These are phyloP conservation scores for Bombylius major DNA, from an alignment of 2,888 invertebrate species.

Conservation along the genomic window DNA sequence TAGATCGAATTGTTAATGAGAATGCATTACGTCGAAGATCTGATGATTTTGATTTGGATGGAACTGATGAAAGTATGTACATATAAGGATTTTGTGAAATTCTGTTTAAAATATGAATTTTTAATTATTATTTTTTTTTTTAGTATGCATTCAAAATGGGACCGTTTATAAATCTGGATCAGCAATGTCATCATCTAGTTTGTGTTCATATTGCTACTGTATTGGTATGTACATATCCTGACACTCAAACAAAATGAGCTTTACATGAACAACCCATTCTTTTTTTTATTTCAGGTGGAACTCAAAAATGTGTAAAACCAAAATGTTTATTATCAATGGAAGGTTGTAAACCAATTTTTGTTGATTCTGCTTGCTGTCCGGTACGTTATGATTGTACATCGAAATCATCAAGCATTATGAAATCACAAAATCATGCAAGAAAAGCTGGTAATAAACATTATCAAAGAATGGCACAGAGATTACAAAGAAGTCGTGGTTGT, in stretches of 20 bases:
- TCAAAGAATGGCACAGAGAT: conserved; percentile 28
- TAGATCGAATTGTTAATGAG: conserved; percentile 32
- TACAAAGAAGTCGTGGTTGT: conserved; percentile 47
- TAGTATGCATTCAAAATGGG: conserved; percentile 33
- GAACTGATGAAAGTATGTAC: conserved; percentile 21
- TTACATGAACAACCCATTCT: background rate
- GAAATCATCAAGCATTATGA: conserved; percentile 28
- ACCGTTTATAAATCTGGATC: conserved; percentile 41
- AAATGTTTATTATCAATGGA: conserved; percentile 63
- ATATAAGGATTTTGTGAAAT: background rate
- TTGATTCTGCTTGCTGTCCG: conserved; percentile 57
- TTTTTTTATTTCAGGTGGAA: conserved; percentile 36
- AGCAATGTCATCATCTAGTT: conserved; percentile 62
- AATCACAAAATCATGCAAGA: conserved; percentile 26
- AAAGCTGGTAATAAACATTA: conserved; percentile 32
- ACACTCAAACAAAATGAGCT: background rate
- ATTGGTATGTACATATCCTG: conserved; percentile 33
- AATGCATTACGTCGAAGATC: conserved; percentile 30
- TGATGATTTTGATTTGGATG: conserved; percentile 31
- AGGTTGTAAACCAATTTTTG: conserved; percentile 41
- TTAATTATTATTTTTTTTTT: too few species aligned
- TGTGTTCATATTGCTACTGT: conserved; percentile 84
- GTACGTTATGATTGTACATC: conserved; percentile 58
- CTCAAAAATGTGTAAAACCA: conserved; percentile 64
- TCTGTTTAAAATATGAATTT: too few species aligned